phyloP scores from a whole-genome alignment of 2,888 invertebrate genomes.

The Falcaria lacertinaria region DNA sequence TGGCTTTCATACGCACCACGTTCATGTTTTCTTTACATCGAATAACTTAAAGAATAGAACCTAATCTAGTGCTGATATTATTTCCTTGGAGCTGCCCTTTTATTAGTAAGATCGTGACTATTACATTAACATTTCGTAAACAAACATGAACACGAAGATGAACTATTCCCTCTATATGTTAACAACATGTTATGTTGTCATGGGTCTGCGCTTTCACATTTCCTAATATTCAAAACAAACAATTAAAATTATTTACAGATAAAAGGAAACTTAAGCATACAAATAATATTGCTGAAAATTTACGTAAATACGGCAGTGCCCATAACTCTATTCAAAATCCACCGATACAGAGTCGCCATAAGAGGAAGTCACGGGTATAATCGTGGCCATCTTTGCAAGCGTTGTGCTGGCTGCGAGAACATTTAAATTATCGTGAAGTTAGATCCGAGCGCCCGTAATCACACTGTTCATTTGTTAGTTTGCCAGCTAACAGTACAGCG shows the following conservation, averaged over 20 bases:
- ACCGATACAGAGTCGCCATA: slow-evolving; percentile 61
- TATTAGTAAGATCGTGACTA: slow-evolving; percentile 15
- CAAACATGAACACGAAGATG: slow-evolving; percentile 1
- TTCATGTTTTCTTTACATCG: slow-evolving; percentile 22
- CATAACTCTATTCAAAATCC: slow-evolving; percentile 69
- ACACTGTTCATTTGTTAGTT: slow-evolving; percentile 75
- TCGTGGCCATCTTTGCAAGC: slow-evolving; percentile 58
- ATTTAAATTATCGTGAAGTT: slow-evolving; percentile 74
- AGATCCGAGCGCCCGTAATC: slow-evolving; percentile 75
- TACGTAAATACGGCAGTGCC: slow-evolving; percentile 25
- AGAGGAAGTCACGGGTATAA: slow-evolving; percentile 67
- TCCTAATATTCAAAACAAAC: neutral
- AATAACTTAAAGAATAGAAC: slow-evolving; percentile 13
- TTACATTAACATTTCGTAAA: slow-evolving; percentile 14
- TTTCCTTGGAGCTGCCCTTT: slow-evolving; percentile 11
- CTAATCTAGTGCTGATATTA: too few species aligned
- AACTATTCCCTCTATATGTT: slow-evolving; percentile 1
- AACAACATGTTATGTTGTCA: neutral
- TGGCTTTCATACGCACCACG: slow-evolving; percentile 32
- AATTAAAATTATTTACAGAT: neutral
- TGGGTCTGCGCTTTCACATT: neutral
- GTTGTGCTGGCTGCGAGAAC: slow-evolving; percentile 63
- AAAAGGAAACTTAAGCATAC: neutral
- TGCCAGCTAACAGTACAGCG: slow-evolving; percentile 67
- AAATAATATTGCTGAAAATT: slow-evolving; percentile 21